These are phyloP conservation scores for Xiphias gladius DNA, from an alignment of 2,113 vertebrate species.

Conservation along the genomic window DNA sequence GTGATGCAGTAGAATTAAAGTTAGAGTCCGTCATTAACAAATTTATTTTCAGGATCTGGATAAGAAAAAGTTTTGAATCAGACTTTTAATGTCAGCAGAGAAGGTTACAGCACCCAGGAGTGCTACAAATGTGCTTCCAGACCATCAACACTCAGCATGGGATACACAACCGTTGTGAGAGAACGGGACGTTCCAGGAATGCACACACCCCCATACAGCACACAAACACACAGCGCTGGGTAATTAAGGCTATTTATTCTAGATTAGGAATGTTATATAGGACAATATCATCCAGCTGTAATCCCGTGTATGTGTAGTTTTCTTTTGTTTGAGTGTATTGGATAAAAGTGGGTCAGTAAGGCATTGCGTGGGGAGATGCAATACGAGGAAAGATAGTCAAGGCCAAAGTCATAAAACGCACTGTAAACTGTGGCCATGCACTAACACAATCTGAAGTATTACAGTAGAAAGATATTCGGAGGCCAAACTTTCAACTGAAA, in stretches of 20 bases:
- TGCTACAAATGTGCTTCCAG: slow-evolving; percentile 53
- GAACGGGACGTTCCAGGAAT: slow-evolving; percentile 25
- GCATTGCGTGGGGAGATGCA: neutral
- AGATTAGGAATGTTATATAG: slow-evolving; percentile 14
- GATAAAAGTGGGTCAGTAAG: slow-evolving; percentile 29
- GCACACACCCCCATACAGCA: slow-evolving; percentile 15
- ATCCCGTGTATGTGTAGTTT: neutral
- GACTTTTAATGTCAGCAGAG: slow-evolving; percentile 21
- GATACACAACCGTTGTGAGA: slow-evolving; percentile 25
- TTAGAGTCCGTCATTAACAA: slow-evolving; percentile 20
- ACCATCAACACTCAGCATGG: slow-evolving; percentile 47
- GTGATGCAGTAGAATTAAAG: slow-evolving; percentile 26
- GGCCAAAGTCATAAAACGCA: slow-evolving; percentile 33
- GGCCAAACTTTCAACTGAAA: neutral
- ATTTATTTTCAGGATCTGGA: slow-evolving; percentile 49
- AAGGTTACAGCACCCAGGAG: slow-evolving; percentile 57
- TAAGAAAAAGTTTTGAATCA: slow-evolving; percentile 20
- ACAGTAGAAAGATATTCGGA: neutral
- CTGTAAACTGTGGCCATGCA: neutral
- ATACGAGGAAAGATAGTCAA: slow-evolving; percentile 15
- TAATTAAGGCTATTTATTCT: slow-evolving; percentile 39
- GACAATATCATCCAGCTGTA: neutral
- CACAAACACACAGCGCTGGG: neutral
- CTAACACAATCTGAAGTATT: neutral
- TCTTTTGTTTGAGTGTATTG: slow-evolving; percentile 13